These are phyloP conservation scores for Notoglanidium macrostoma DNA, from an alignment of 2,797 vertebrate species.

Conservation along the genomic window DNA sequence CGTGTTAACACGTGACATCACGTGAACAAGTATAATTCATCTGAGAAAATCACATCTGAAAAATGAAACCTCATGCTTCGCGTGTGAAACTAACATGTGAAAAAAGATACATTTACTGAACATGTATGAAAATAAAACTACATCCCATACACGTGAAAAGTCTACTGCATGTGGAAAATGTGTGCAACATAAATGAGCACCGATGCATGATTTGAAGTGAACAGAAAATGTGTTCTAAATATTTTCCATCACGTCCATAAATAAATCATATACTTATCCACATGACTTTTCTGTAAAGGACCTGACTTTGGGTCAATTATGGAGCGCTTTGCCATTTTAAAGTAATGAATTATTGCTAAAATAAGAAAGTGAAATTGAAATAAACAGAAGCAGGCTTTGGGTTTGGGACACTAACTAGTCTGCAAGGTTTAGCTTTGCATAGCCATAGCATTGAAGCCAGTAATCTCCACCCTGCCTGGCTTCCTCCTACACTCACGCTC, in stretches of 20 bases:
- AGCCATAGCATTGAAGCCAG: not conserved
- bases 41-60: not conserved
- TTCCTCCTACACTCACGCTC: constrained; percentile 42
- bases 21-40: not conserved
- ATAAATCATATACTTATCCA: not conserved
- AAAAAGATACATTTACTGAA: not conserved
- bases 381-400: not conserved
- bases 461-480: constrained; percentile 34
- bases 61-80: not conserved
- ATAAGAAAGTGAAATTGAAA: not conserved
- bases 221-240: not conserved
- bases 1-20: not conserved
- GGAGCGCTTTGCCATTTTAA: not conserved
- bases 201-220: not conserved
- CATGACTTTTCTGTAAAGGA: not conserved
- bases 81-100: not conserved
- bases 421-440: not conserved
- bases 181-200: not conserved
- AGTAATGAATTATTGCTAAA: not conserved
- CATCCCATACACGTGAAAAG: not conserved
- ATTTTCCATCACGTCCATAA: not conserved
- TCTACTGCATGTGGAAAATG: not conserved
- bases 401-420: not conserved
- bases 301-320: not conserved
- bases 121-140: not conserved